phyloP scores from a whole-genome alignment of 2,113 vertebrate species.

The Percina caprodes region DNA sequence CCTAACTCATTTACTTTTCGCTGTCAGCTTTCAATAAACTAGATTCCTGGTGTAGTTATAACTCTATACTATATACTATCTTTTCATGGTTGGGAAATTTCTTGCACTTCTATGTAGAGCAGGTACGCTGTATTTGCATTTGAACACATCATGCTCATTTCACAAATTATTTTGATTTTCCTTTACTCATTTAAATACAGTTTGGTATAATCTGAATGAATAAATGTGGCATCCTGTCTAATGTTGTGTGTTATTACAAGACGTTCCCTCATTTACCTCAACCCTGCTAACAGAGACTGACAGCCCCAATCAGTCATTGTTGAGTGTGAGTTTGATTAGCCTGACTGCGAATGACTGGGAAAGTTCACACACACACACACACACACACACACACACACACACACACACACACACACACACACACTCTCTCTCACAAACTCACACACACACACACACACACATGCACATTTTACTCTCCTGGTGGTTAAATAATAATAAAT shows the following conservation, averaged over 20 bases:
- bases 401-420: neutral
- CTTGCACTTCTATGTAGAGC: neutral
- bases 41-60: neutral
- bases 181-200: neutral
- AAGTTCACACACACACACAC: conserved; percentile 29
- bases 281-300: conserved; percentile 40
- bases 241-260: conserved; percentile 12
- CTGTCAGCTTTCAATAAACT: neutral
- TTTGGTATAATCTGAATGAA: neutral
- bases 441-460: too few species aligned
- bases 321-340: conserved; percentile 66
- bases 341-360: conserved; percentile 46
- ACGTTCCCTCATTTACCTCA: conserved; percentile 7
- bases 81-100: neutral
- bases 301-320: conserved; percentile 52
- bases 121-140: neutral
- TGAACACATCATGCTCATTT: neutral
- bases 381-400: conserved; percentile 4
- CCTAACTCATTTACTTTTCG: neutral
- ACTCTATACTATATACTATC: too few species aligned
- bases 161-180: neutral
- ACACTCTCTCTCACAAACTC: neutral
- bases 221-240: neutral
- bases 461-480: neutral
- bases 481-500: neutral